phyloP scores from a whole-genome alignment of 2,888 invertebrate genomes.

The Lamellibrachia columna region DNA sequence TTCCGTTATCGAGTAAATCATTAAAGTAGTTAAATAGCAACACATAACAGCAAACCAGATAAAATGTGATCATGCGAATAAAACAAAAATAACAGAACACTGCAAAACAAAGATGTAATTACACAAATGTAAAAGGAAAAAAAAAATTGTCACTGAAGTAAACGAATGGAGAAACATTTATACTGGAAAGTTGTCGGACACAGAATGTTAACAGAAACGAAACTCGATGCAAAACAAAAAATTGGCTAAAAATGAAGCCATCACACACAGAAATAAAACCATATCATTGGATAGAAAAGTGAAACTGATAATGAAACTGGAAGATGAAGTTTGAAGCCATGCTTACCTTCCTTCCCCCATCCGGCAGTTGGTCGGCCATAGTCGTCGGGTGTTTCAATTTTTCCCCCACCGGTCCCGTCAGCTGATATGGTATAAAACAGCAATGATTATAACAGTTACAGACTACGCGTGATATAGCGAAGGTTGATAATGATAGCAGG shows the following conservation, averaged over 20 bases:
- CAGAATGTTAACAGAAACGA: conserved; percentile 8
- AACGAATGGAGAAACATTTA: not conserved
- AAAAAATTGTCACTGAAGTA: not conserved
- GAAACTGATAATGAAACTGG: not conserved
- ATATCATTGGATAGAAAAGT: not conserved
- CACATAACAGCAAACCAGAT: not conserved
- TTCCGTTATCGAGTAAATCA: not conserved
- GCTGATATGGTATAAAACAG: conserved; percentile 37
- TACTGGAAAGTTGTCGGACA: not conserved
- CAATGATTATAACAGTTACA: not conserved
- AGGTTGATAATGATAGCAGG: not conserved
- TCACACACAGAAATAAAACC: not conserved
- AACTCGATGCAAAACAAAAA: not conserved
- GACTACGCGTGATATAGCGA: not conserved
- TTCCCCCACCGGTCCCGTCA: conserved; percentile 50
- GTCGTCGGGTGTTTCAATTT: conserved; percentile 41
- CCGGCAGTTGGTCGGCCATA: conserved; percentile 28
- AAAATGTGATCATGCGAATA: not conserved
- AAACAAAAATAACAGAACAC: conserved; percentile 16
- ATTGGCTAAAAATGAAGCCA: not conserved
- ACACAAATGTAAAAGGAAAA: not conserved
- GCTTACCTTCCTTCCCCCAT: not conserved
- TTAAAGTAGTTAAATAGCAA: not conserved
- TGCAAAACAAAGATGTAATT: not conserved
- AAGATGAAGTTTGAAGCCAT: not conserved